Percentiles rank a stretch among this genome's conserved stretches.
These are phyloP conservation scores for Ischnus inquisitorius DNA, from an alignment of 2,888 invertebrate species.

Conservation along the genomic window DNA sequence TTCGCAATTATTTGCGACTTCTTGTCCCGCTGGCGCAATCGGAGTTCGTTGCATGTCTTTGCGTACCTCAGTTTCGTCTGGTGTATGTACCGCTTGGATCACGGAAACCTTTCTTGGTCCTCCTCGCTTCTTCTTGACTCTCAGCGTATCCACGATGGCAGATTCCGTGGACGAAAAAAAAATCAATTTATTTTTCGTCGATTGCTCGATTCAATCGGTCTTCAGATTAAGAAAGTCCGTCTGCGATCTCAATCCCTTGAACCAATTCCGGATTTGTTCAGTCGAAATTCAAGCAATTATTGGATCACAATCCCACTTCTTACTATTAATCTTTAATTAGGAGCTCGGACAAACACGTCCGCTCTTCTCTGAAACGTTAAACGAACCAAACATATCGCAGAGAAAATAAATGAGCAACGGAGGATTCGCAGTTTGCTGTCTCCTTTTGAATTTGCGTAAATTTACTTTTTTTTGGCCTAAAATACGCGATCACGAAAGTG, in stretches of 20 bases:
- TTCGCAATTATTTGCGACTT: neutral
- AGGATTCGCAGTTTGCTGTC: too few species aligned
- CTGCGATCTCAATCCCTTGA: neutral
- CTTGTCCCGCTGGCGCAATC: neutral
- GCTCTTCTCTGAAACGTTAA: too few species aligned
- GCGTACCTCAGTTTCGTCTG: neutral
- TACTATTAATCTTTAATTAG: too few species aligned
- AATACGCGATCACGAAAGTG: too few species aligned
- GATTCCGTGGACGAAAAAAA: slow-evolving; percentile 16
- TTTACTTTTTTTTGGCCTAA: too few species aligned
- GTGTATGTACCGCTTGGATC: neutral
- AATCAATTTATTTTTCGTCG: slow-evolving; percentile 38
- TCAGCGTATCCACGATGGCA: neutral
- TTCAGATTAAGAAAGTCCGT: slow-evolving; percentile 1
- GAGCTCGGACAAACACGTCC: too few species aligned
- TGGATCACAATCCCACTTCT: slow-evolving; percentile 34
- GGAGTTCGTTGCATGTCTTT: slow-evolving; percentile 6
- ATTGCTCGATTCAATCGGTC: neutral
- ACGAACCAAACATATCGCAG: too few species aligned
- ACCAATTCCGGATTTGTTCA: slow-evolving; percentile 25
- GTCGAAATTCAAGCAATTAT: neutral
- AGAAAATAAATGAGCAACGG: too few species aligned
- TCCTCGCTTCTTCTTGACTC: slow-evolving; percentile 31
- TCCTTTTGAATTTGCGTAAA: too few species aligned
- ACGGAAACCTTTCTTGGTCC: slow-evolving; percentile 2